Conservation (phyloP, 2,888 invertebrate species). For the Pseudococcus longispinus region DNA sequence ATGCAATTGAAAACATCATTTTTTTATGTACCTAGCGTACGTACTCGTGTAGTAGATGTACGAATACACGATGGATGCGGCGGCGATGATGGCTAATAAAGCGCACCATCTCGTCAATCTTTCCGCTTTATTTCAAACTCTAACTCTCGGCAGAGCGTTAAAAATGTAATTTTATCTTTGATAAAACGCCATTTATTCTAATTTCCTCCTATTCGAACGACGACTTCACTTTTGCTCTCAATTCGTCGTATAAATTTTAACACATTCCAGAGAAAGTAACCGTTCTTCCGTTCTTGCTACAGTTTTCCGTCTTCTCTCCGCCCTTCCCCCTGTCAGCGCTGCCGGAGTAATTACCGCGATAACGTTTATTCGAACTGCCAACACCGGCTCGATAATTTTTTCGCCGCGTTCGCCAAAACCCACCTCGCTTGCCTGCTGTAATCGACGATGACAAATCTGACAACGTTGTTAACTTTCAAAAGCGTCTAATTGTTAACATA, state of each 20-base stretch:
- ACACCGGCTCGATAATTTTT: conserved; percentile 27
- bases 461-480: conserved; percentile 43
- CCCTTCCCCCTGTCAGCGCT: not conserved
- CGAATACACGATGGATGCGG: not conserved
- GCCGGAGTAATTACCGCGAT: not conserved
- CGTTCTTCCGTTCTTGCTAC: conserved; percentile 22
- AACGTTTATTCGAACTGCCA: conserved; percentile 12
- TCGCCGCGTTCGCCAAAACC: not conserved
- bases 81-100: not conserved
- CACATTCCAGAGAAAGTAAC: conserved; percentile 40
- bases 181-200: conserved; percentile 42
- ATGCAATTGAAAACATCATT: not conserved
- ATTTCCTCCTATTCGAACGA: not conserved
- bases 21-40: too few relatives aligned
- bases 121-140: conserved; percentile 29
- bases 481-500: conserved; percentile 16
- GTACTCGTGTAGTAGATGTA: too few relatives aligned
- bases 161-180: conserved; percentile 7
- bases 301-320: not conserved
- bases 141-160: not conserved
- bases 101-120: conserved; percentile 20
- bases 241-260: conserved; percentile 28
- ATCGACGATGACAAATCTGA: conserved; percentile 31
- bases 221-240: conserved; percentile 29
- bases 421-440: not conserved